These are phyloP conservation scores for Sebastes vulpes DNA, from an alignment of 2,797 vertebrate species.

Conservation along the genomic window DNA sequence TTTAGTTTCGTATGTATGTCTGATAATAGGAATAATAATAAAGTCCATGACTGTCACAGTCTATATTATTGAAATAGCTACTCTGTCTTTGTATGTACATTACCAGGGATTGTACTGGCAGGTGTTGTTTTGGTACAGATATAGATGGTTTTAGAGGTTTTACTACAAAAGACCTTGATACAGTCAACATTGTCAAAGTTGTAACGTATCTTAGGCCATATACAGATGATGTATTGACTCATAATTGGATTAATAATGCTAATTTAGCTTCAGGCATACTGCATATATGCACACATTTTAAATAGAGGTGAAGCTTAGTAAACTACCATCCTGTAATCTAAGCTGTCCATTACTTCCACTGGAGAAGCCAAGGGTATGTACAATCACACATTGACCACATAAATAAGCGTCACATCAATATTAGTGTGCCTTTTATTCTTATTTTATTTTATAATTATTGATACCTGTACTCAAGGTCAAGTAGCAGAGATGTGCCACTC, in stretches of 20 bases:
- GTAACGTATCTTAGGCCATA: not conserved
- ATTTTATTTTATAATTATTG: not conserved
- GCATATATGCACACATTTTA: not conserved
- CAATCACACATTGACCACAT: not conserved
- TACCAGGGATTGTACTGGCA: not conserved
- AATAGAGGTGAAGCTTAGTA: not conserved
- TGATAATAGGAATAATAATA: not conserved
- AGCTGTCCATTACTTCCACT: not conserved
- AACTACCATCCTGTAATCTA: not conserved
- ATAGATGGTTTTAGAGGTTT: not conserved
- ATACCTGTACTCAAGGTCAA: not conserved
- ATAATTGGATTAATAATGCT: not conserved
- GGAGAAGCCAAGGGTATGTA: not conserved
- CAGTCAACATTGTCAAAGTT: not conserved
- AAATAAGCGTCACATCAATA: accelerated
- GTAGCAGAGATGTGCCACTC: not conserved
- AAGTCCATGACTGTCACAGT: not conserved
- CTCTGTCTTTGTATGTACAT: not conserved
- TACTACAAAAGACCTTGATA: not conserved
- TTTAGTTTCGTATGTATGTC: not conserved
- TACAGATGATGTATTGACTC: not conserved
- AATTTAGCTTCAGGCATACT: not conserved
- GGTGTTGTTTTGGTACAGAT: not conserved
- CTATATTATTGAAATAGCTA: not conserved
- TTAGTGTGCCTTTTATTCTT: not conserved